These are phyloP conservation scores for Coptodon rendalli DNA, from an alignment of 2,113 vertebrate genomes.

Conservation along the genomic window DNA sequence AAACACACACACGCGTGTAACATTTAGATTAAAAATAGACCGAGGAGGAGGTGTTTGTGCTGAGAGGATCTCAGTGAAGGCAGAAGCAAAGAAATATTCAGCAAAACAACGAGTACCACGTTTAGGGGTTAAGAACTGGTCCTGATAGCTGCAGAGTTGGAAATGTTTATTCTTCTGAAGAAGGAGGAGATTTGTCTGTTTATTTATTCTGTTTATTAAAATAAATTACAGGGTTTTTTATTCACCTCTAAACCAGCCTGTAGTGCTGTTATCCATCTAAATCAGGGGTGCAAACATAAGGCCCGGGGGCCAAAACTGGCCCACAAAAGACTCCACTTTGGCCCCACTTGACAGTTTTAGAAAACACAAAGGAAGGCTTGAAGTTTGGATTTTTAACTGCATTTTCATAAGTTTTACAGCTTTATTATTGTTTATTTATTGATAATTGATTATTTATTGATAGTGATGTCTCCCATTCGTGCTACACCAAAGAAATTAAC, in stretches of 20 bases:
- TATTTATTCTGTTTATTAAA: not conserved
- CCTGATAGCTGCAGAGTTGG: not conserved
- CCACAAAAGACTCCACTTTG: not conserved
- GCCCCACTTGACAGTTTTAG: not conserved
- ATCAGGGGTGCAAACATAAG: not conserved
- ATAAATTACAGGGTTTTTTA: not conserved
- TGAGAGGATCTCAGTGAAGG: not conserved
- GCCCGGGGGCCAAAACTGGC: accelerated
- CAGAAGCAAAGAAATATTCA: not conserved
- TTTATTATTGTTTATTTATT: not conserved
- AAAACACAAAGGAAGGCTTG: not conserved
- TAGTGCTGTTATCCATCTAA: not conserved
- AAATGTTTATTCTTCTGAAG: not conserved
- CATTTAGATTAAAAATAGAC: not conserved
- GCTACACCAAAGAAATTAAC: not conserved
- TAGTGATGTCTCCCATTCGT: not conserved
- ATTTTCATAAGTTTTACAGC: not conserved
- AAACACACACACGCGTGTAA: not conserved
- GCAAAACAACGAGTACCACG: not conserved
- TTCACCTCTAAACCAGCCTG: not conserved
- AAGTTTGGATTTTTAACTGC: not conserved
- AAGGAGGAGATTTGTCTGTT: not conserved
- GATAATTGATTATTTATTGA: not conserved
- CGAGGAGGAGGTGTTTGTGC: not conserved
- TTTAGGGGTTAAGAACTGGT: not conserved